These are phyloP conservation scores for Octodon degus DNA, from an alignment of 2,113 vertebrate species.

Conservation along the genomic window DNA sequence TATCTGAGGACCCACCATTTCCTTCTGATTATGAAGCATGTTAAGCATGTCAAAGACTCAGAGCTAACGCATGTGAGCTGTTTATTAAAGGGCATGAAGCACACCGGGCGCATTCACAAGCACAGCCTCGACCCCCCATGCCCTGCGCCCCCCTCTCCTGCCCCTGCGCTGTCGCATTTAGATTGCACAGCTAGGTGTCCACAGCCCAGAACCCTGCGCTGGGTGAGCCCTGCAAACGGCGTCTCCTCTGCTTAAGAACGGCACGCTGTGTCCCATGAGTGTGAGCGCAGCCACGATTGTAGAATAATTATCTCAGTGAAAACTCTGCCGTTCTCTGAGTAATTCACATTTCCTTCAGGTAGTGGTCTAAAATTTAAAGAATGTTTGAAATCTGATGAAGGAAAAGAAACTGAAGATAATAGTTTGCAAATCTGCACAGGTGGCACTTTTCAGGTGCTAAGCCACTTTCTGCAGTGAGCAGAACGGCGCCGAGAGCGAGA, in stretches of 20 bases:
- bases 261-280: not conserved
- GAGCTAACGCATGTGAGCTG: not conserved
- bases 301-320: not conserved
- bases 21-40: not conserved
- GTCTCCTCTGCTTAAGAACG: too few relatives aligned
- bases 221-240: not conserved
- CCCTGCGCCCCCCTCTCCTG: not conserved
- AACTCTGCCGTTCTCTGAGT: not conserved
- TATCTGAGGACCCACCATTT: not conserved
- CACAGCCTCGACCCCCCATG: not conserved
- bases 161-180: not conserved
- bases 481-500: not conserved
- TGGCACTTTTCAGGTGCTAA: not conserved
- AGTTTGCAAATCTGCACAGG: not conserved
- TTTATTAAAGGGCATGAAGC: not conserved
- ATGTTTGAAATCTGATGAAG: not conserved
- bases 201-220: rapidly evolving
- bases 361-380: not conserved
- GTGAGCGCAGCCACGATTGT: not conserved
- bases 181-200: too few relatives aligned
- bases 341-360: not conserved
- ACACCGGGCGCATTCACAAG: not conserved
- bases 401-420: not conserved
- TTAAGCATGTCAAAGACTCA: not conserved
- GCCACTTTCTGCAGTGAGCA: not conserved